Percentiles rank a stretch among this genome's conserved stretches.
phyloP scores from a whole-genome alignment of 1,140 invertebrate genomes.

The Drosophila asahinai region DNA sequence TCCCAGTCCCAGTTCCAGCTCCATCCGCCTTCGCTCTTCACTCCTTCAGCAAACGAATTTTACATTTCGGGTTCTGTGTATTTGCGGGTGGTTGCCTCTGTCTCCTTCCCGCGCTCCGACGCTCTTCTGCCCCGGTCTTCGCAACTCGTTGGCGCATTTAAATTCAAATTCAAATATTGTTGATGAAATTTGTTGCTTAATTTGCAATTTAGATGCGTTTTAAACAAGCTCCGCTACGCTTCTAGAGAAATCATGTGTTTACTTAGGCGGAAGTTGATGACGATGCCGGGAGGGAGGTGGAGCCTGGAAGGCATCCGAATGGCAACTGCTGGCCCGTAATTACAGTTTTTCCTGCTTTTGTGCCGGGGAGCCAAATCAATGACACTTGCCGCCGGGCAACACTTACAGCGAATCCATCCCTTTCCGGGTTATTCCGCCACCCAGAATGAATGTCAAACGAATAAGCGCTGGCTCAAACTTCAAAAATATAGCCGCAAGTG shows the following conservation, averaged over 20 bases:
- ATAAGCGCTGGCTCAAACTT: constrained; percentile 43
- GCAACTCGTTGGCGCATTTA: constrained; percentile 77
- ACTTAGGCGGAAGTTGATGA: constrained; percentile 73
- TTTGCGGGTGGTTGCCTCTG: constrained; percentile 44
- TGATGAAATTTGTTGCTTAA: constrained; percentile 84
- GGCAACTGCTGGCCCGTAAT: constrained; percentile 37
- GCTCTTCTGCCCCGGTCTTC: not conserved
- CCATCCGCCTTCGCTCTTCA: constrained; percentile 35
- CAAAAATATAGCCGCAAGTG: constrained; percentile 77
- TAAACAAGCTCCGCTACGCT: constrained; percentile 67
- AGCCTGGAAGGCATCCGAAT: constrained; percentile 6
- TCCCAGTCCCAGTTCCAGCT: constrained; percentile 29
- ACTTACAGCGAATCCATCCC: constrained; percentile 22
- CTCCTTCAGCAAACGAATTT: constrained; percentile 71
- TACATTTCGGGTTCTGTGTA: constrained; percentile 76
- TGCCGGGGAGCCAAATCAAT: constrained; percentile 22
- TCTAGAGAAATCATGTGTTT: constrained; percentile 73
- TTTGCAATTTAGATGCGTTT: constrained; percentile 84
- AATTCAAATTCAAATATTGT: constrained; percentile 84
- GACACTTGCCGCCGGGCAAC: constrained; percentile 35
- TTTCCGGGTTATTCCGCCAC: not conserved
- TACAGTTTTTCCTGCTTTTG: constrained; percentile 17
- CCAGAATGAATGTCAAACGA: constrained; percentile 22
- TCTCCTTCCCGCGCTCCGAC: constrained; percentile 11
- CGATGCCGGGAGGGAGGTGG: constrained; percentile 16